Percentiles rank a stretch among this genome's conserved stretches.
Evolutionary conservation across 1,140 invertebrate genomes (phyloP).

Genomic region (Cephus cinctus): DNA sequence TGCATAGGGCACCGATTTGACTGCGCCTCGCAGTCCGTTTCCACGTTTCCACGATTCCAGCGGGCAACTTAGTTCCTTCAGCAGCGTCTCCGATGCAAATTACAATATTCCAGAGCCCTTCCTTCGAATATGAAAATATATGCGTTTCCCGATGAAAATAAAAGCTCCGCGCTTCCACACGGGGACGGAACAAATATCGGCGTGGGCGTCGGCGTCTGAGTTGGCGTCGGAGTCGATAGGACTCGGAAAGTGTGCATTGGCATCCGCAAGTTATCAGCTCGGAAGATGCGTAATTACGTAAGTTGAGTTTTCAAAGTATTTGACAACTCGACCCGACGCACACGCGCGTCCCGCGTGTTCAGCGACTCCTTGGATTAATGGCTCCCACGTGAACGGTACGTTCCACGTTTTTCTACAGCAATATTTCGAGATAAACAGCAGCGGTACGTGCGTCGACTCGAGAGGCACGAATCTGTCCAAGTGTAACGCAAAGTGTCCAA

Average conservation of each 20-base stretch:
- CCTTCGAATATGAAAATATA: slow-evolving; percentile 53
- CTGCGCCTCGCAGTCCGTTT: slow-evolving; percentile 24
- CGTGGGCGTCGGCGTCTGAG: too few relatives aligned
- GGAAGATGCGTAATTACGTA: slow-evolving; percentile 15
- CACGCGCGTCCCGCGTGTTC: slow-evolving; percentile 1
- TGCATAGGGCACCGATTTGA: slow-evolving; percentile 50
- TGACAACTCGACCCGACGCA: too few relatives aligned
- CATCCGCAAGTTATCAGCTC: slow-evolving; percentile 9
- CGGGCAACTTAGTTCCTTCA: slow-evolving; percentile 46
- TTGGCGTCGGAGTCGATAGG: slow-evolving; percentile 6
- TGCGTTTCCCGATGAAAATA: slow-evolving; percentile 48
- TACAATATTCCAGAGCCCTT: slow-evolving; percentile 53
- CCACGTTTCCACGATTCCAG: slow-evolving; percentile 17
- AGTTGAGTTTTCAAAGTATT: too few relatives aligned
- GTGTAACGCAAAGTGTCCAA: too few relatives aligned
- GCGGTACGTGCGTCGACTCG: slow-evolving; percentile 28
- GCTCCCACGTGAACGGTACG: slow-evolving; percentile 36
- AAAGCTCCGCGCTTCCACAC: slow-evolving; percentile 20
- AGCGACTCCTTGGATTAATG: slow-evolving; percentile 25
- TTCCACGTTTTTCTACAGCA: slow-evolving; percentile 21
- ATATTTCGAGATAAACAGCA: slow-evolving; percentile 34
- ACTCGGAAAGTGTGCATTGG: slow-evolving; percentile 5
- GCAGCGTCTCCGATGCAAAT: slow-evolving; percentile 52
- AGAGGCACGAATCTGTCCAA: slow-evolving; percentile 19
- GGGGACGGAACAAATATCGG: too few relatives aligned